Percentiles rank a stretch among this genome's conserved stretches.
Conservation (phyloP, 2,888 invertebrate genomes). For the Drosophila percnosoma region DNA sequence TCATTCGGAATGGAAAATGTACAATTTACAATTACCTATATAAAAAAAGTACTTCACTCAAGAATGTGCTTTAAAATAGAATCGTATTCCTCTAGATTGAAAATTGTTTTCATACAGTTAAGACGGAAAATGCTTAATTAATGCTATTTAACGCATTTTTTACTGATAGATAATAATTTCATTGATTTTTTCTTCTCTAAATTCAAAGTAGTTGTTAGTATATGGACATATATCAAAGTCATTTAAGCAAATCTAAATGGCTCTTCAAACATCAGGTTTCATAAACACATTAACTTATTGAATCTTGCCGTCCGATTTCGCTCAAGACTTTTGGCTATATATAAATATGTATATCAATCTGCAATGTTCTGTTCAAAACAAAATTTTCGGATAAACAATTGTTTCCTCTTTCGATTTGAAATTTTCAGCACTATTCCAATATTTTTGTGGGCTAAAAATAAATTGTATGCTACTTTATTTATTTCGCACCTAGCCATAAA, state of each 20-base stretch:
- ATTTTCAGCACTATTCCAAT: constrained; percentile 41
- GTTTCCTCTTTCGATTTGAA: constrained; percentile 56
- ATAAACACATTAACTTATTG: constrained; percentile 1
- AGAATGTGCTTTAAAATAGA: background rate
- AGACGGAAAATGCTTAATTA: background rate
- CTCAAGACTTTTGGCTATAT: constrained; percentile 24
- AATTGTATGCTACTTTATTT: constrained; percentile 57
- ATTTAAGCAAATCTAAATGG: background rate
- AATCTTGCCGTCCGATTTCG: background rate
- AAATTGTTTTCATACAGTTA: background rate
- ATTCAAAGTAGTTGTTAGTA: background rate
- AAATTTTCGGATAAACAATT: constrained; percentile 62
- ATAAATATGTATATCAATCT: constrained; percentile 34
- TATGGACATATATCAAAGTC: background rate
- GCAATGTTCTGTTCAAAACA: constrained; percentile 26
- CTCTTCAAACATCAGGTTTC: background rate
- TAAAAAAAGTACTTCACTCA: background rate
- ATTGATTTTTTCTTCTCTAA: background rate
- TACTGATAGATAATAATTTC: background rate
- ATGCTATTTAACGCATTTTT: background rate
- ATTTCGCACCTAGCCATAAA: constrained; percentile 75
- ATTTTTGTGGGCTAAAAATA: constrained; percentile 48
- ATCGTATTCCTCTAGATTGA: background rate
- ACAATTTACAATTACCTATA: background rate
- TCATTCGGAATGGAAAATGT: background rate